Percentiles rank a stretch among this genome's conserved stretches.
These are phyloP conservation scores for Eugnorisma glareosa DNA, from an alignment of 2,888 invertebrate genomes.

Conservation along the genomic window DNA sequence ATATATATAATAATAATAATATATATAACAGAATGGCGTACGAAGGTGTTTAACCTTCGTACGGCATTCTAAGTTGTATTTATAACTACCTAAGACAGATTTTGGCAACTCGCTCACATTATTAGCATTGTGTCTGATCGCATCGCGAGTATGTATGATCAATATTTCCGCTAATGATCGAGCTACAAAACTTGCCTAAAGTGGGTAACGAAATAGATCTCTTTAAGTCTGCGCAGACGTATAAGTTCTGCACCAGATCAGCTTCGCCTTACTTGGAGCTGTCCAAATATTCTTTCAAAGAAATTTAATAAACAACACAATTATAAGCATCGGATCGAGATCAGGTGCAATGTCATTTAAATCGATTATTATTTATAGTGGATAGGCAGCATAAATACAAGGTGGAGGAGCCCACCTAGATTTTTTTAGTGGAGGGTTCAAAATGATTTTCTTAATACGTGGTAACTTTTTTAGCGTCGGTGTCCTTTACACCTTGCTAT, in stretches of 20 bases:
- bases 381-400: too few relatives aligned
- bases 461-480: too few relatives aligned
- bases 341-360: too few relatives aligned
- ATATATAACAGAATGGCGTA: too few relatives aligned
- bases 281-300: background rate
- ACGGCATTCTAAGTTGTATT: constrained; percentile 35
- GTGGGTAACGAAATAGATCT: background rate
- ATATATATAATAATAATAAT: too few relatives aligned
- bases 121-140: constrained; percentile 4
- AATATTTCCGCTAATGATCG: background rate
- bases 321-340: background rate
- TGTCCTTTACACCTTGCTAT: background rate
- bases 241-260: background rate
- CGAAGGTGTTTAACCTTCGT: too few relatives aligned
- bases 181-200: background rate
- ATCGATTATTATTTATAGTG: too few relatives aligned
- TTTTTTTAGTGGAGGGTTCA: too few relatives aligned
- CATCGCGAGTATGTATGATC: background rate
- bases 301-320: background rate
- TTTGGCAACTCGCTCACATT: constrained; percentile 42
- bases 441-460: too few relatives aligned
- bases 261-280: background rate
- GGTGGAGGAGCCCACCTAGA: too few relatives aligned
- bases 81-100: constrained; percentile 30
- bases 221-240: background rate